A percentile compares a stretch with the other conserved stretches of the same genome.
These are phyloP conservation scores for Carollia perspicillata DNA, from an alignment of 2,113 vertebrate genomes.

Conservation along the genomic window DNA sequence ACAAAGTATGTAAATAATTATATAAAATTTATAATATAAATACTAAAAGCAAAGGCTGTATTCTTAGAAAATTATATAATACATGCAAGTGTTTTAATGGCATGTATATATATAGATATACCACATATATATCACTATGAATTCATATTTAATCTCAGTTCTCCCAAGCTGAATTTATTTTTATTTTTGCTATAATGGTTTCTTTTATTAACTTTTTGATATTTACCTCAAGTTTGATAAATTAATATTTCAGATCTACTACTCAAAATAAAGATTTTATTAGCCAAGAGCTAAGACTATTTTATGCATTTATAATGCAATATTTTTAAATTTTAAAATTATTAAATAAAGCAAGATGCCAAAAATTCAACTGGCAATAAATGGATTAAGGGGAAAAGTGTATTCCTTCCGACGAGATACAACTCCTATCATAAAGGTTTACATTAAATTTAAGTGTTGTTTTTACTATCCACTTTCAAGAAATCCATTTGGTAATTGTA, in stretches of 20 bases:
- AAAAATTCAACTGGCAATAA: neutral
- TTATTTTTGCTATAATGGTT: neutral
- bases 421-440: neutral
- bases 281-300: neutral
- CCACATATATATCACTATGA: too few species aligned
- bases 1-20: constrained; percentile 38
- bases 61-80: constrained; percentile 49
- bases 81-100: constrained; percentile 34
- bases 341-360: neutral
- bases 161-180: constrained; percentile 37
- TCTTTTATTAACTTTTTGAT: constrained; percentile 44
- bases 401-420: neutral
- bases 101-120: neutral
- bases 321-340: constrained; percentile 35
- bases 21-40: constrained; percentile 60
- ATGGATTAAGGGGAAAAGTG: neutral
- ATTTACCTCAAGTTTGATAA: constrained; percentile 43
- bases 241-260: neutral
- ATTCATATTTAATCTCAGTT: constrained; percentile 39
- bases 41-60: constrained; percentile 24
- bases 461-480: constrained; percentile 26
- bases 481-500: constrained; percentile 5
- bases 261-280: neutral
- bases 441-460: neutral
- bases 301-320: neutral